phyloP scores from a whole-genome alignment of 2,113 vertebrate genomes.

The Carlito syrichta region DNA sequence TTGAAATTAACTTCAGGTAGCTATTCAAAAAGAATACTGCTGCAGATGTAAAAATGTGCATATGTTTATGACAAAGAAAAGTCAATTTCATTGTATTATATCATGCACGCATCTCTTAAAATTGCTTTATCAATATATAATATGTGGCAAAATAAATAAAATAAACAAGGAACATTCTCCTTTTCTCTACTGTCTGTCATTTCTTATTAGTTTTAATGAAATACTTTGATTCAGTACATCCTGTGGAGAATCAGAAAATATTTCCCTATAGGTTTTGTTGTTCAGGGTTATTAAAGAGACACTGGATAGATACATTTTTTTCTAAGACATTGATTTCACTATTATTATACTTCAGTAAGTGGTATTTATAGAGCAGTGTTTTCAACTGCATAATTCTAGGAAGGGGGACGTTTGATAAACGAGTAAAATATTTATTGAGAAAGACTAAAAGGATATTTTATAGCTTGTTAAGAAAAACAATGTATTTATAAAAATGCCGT shows the following conservation, averaged over 20 bases:
- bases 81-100: conserved; percentile 43
- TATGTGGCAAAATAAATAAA: conserved; percentile 59
- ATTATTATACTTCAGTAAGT: conserved; percentile 49
- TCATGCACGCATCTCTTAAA: conserved; percentile 8
- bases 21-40: conserved; percentile 51
- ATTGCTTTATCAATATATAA: conserved; percentile 10
- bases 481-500: conserved; percentile 28
- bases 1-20: conserved; percentile 71
- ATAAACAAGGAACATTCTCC: conserved; percentile 43
- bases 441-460: conserved; percentile 28
- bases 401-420: background rate
- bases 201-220: conserved; percentile 60
- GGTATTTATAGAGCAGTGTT: background rate
- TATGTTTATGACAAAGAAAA: conserved; percentile 35
- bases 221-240: conserved; percentile 51
- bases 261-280: conserved; percentile 56
- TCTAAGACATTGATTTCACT: conserved; percentile 32
- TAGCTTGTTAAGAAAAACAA: conserved; percentile 13
- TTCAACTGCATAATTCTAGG: background rate
- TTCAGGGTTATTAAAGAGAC: conserved; percentile 58
- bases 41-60: conserved; percentile 50
- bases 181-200: conserved; percentile 46
- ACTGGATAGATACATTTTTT: conserved; percentile 22
- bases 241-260: conserved; percentile 33
- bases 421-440: conserved; percentile 35